Evolutionary conservation across 2,113 vertebrate genomes (phyloP).

Genomic region (Fukomys damarensis): DNA sequence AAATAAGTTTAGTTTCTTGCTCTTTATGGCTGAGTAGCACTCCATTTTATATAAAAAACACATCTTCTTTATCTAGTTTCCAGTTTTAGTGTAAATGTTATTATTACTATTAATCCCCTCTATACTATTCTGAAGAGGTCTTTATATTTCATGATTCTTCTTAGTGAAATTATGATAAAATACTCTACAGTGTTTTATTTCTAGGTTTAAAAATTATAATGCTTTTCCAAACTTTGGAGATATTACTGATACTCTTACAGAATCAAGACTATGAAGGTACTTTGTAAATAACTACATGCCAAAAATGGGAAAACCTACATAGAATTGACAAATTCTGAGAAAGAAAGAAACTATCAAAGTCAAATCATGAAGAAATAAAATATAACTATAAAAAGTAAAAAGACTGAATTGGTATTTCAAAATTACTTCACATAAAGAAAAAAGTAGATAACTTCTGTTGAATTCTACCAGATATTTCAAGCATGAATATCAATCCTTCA

Average conservation of each 20-base stretch:
- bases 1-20: too few species aligned
- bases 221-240: neutral
- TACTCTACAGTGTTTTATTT: neutral
- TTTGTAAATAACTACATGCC: neutral
- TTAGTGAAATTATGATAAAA: neutral
- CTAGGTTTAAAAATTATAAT: neutral
- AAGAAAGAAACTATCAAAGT: neutral
- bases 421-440: neutral
- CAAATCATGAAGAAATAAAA: neutral
- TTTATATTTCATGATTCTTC: neutral
- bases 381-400: neutral
- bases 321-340: too few species aligned
- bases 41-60: too few species aligned
- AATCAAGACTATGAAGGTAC: neutral
- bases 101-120: neutral
- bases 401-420: neutral
- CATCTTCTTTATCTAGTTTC: too few species aligned
- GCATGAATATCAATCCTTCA: neutral
- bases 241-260: neutral
- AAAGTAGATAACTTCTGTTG: neutral
- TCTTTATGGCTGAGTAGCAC: too few species aligned
- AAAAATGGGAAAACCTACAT: neutral
- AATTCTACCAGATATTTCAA: conserved; percentile 25
- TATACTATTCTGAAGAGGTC: neutral
- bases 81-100: neutral